Evolutionary conservation across 2,888 invertebrate genomes (phyloP), one percentile per base, ranked within the genome.

Genomic region (Melanargia galathea): DNA sequence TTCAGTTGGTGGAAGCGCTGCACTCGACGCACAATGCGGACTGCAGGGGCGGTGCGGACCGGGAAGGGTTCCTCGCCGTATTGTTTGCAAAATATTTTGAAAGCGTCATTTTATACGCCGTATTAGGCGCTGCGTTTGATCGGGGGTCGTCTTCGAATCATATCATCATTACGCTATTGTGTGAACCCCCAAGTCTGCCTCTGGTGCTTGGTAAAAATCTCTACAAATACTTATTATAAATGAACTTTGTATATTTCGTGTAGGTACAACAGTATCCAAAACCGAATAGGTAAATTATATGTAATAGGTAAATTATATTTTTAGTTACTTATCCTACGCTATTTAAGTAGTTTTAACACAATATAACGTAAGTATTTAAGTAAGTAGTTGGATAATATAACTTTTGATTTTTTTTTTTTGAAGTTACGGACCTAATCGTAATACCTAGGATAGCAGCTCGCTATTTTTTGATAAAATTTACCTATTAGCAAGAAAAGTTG

Each of bases 31-130:
- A 82, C 79, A 82, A 79, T 75, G 73, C 76, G 76, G 71, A 75
- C 79, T 78, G 73, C 83, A 80, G 76, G 81, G 79, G 78, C 73
- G 76, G 81, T 79, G 78, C 73, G 72, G 70, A 61, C 58, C 73
- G 73, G 72, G 84, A 83, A 84, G 86, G 86, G 88, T 82, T 79
- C 84, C 24, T 10, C 22, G 11, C 22, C 71, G 68, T 73, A 85
- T 90, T 91, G 91, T 91, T 91, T 90, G 90, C 89, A 85, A 90
- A 90, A 91, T 90, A 91, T 91, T 91, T 82, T 91, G 91, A 90
- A 90, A 88, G 87, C 86, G 75, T 86, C 86, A 90, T 90, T 91
- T 89, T 85, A 89, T 88, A 90, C 90, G 90, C 81, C 79, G 73
- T 89, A 90, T 91, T 91, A 90, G 84, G 82, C 80, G 74, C 83